Evolutionary conservation across 2,797 vertebrate genomes (phyloP).

Genomic region (Acanthis flammea): DNA sequence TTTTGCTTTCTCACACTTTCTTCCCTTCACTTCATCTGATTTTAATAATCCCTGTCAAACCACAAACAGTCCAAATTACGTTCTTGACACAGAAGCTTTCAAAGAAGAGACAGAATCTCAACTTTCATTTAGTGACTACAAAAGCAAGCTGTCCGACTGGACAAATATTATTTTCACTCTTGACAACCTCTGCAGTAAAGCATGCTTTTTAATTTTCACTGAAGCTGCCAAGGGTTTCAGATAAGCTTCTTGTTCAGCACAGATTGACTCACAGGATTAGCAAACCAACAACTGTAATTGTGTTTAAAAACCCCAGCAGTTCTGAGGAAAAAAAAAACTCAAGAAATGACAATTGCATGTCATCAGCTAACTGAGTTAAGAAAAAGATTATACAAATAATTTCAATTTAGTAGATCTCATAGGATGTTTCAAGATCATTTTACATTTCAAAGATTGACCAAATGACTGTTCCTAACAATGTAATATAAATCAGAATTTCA

Average conservation of each 20-base stretch:
- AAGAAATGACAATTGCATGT: neutral
- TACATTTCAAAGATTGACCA: neutral
- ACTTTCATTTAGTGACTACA: conserved; percentile 96
- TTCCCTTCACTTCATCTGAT: conserved; percentile 91
- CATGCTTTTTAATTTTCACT: conserved; percentile 90
- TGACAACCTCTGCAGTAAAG: conserved; percentile 93
- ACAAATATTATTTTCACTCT: conserved; percentile 98
- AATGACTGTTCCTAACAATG: neutral
- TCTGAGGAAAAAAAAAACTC: conserved; percentile 49
- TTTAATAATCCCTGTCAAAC: conserved; percentile 99
- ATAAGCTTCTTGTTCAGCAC: conserved; percentile 76
- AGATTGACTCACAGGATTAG: conserved; percentile 84
- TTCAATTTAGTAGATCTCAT: neutral
- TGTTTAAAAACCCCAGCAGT: conserved; percentile 63
- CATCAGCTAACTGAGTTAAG: neutral
- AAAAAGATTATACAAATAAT: neutral
- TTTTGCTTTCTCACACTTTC: conserved; percentile 89
- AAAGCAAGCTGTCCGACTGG: conserved; percentile 96
- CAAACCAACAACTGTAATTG: conserved; percentile 82
- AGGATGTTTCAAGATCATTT: neutral
- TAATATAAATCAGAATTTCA: conserved; percentile 10
- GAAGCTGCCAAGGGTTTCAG: conserved; percentile 79
- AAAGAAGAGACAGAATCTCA: conserved; percentile 92
- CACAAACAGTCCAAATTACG: conserved; percentile 91
- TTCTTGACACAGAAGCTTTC: conserved; percentile 89